Evolutionary conservation across 2,113 vertebrate species (phyloP), one percentile per base, ranked within the genome.

Genomic region (Ascaphus truei): DNA sequence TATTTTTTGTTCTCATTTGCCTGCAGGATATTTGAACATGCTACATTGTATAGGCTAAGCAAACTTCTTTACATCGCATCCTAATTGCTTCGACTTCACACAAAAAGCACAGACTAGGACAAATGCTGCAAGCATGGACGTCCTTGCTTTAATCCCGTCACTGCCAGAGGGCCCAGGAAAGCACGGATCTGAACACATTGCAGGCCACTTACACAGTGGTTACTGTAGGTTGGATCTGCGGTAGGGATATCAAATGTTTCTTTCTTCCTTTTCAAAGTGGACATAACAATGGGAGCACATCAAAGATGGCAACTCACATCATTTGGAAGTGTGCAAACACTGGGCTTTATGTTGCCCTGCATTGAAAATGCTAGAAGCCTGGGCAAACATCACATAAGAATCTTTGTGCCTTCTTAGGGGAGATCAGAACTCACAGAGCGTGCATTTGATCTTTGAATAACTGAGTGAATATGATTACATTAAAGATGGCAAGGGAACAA

Each of bases 11-110:
- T 31, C 22, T 20, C 30, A 37, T 45, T 66, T 56, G 50, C 7
- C 50, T 30, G 47, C 50, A 55, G 34, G 51, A 56, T 66, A 52
- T 66, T 66, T 66, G 26, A 45, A 33, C 16, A 37, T 25, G 23
- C 33, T 48, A 29, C 4, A 27, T n/a, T n/a, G n/a, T n/a, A n/a
- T n/a, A 43, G 27, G n/a, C 63, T 66, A 37, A 56, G n/a, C 51
- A 56, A 66, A 66, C 51, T 34, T 66, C 63, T 50, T 52, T 52
- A 37, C 36, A 47, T 20, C 23, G 13, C 20, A 66, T 56, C 62
- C 62, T 65, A 65, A 65, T 65, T 45, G 37, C 51, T 16, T 11
- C 3, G 41, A 68, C 66, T 59, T 68, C 66, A 59, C 16, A 18
- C 1, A 2, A 47, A 20, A 18, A 8, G 37, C 10, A 39, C 37